Base-by-base conservation (phyloP, 1,140 invertebrate genomes). In the Papilio polytes region DNA sequence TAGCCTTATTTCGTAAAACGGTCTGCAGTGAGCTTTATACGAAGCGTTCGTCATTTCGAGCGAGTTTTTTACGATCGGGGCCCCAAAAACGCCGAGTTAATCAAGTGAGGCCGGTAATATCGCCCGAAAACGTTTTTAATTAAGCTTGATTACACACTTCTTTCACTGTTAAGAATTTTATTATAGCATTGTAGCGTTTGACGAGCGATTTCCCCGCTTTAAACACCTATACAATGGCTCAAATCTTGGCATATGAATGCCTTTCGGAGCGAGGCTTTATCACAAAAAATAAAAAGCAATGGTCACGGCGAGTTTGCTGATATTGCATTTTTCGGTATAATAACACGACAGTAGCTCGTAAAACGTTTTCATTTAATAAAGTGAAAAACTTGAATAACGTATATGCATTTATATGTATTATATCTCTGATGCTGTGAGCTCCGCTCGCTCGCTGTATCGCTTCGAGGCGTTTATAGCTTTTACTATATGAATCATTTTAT, bases 121-220 rank as follows among this genome's bases (percentile, higher is more conserved):
- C 59, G 59, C 41, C 74, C 31, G 78, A 63, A 81, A 87, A 83
- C 83, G 51, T 81, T 85, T 87, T 87, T 87, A 87, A 87, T 87
- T 87, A 87, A 87, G 83, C 63, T 53, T 77, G 76, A 85, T 85
- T 85, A 82, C 83, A 84, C 80, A 85, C 82, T 88, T 87, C 85
- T 88, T 88, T 88, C 80, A 82, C 84, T 84, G 85, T 86, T 85
- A 81, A 85, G 78, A 80, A 81, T 88, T 88, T 88, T 88, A 87
- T 89, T 82, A 87, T 83, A 80, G 83, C 80, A 74, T 81, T 77
- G 81, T 83, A 80, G 74, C 83, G 56, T 83, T 80, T 73, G 82
- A 81, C 59, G 81, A 78, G 48, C 81, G 73, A 80, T 78, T 77
- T 41, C 66, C 70, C 13, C 56, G 20, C 36, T n/a, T 56, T 80